phyloP scores from a whole-genome alignment of 2,797 vertebrate species.

The Prunella strophiata region DNA sequence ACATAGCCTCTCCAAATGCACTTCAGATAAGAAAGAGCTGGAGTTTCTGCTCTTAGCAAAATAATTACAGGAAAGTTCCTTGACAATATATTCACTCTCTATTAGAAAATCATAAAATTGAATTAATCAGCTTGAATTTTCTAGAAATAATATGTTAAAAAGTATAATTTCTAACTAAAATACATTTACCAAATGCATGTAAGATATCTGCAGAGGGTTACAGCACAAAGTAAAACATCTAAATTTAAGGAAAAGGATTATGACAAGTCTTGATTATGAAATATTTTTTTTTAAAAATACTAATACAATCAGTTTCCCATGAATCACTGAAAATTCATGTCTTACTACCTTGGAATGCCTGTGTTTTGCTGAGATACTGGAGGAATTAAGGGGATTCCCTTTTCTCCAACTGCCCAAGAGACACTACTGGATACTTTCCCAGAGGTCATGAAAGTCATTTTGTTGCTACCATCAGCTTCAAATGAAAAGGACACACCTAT shows the following conservation, averaged over 20 bases:
- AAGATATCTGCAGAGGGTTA: neutral
- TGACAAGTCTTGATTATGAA: neutral
- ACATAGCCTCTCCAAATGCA: neutral
- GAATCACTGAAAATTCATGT: neutral
- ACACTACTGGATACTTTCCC: conserved; percentile 91
- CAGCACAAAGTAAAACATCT: neutral
- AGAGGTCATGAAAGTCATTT: conserved; percentile 89
- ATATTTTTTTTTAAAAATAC: accelerated
- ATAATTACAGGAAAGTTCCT: neutral
- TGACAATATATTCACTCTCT: neutral
- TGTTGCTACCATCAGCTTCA: conserved; percentile 90
- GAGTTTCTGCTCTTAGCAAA: neutral
- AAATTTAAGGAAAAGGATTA: neutral
- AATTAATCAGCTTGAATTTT: neutral
- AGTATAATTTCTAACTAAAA: neutral
- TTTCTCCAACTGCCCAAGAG: conserved; percentile 90
- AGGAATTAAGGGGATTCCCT: conserved; percentile 86
- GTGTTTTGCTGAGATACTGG: conserved; percentile 79
- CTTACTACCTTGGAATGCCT: conserved; percentile 82
- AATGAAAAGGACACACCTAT: conserved; percentile 93
- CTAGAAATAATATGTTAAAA: neutral
- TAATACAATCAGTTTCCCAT: neutral
- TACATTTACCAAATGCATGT: neutral
- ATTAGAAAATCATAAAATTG: neutral
- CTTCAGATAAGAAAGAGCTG: neutral